phyloP scores from a whole-genome alignment of 2,113 vertebrate genomes.

The Gobiocypris rarus region DNA sequence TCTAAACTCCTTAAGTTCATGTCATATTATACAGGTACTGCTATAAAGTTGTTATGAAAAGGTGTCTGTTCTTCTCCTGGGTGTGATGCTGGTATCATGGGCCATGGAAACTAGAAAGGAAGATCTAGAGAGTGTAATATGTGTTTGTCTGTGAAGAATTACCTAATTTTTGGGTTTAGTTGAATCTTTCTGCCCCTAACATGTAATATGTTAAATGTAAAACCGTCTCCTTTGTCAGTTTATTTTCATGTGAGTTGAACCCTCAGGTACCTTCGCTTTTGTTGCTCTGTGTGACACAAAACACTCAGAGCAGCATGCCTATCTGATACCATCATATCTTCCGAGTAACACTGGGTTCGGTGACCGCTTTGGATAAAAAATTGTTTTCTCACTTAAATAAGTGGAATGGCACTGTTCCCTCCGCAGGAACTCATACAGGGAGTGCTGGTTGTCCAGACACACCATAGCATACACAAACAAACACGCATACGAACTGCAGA shows the following conservation, averaged over 20 bases:
- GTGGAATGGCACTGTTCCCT: background rate
- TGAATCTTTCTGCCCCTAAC: background rate
- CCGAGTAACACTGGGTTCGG: background rate
- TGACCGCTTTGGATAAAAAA: background rate
- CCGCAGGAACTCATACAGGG: background rate
- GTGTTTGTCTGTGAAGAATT: background rate
- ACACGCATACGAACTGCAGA: background rate
- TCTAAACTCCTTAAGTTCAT: constrained; percentile 8
- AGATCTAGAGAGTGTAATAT: background rate
- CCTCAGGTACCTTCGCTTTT: background rate
- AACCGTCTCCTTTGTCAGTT: background rate
- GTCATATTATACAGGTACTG: constrained; percentile 29
- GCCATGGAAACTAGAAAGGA: constrained; percentile 5
- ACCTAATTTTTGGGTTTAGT: background rate
- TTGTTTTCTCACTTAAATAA: too few species aligned
- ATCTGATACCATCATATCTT: background rate
- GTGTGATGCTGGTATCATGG: constrained; percentile 28
- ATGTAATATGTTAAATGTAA: background rate
- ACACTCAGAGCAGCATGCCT: constrained; percentile 22
- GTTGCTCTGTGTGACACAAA: background rate
- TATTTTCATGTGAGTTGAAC: background rate
- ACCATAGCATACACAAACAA: constrained; percentile 17
- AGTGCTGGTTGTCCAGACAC: background rate
- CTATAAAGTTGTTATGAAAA: constrained; percentile 21
- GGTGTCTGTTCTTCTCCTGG: constrained; percentile 4